phyloP scores from a whole-genome alignment of 1,140 invertebrate species.

The Brachionus rotundiformis region DNA sequence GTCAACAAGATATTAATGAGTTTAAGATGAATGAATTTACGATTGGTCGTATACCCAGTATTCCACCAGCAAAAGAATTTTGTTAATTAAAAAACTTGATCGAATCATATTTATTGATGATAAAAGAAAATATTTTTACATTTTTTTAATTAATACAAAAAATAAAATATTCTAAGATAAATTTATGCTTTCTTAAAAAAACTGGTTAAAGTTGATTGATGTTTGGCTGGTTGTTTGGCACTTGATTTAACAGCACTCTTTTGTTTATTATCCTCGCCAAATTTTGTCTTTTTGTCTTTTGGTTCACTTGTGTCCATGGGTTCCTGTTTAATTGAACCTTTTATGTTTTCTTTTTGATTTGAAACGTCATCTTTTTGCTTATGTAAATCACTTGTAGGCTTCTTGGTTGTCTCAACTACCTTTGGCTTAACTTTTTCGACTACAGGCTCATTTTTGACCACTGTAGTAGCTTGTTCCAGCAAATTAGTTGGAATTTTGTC shows the following conservation, averaged over 20 bases:
- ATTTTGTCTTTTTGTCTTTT: not conserved
- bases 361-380: conserved; percentile 10
- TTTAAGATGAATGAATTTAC: conserved; percentile 47
- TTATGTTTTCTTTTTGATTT: conserved; percentile 47
- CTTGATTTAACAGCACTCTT: not conserved
- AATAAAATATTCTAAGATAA: not conserved
- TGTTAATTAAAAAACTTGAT: conserved; percentile 6
- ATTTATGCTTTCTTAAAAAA: conserved; percentile 42
- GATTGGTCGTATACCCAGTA: conserved; percentile 21
- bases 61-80: conserved; percentile 26
- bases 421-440: conserved; percentile 13
- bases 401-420: not conserved
- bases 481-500: conserved; percentile 11
- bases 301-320: conserved; percentile 4
- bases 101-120: not conserved
- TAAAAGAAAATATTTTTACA: not conserved
- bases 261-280: not conserved
- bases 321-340: conserved; percentile 32
- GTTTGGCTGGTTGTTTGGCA: conserved; percentile 18
- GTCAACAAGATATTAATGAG: conserved; percentile 1
- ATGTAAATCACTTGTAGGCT: conserved; percentile 15
- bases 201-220: conserved; percentile 27
- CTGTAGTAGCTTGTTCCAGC: not conserved
- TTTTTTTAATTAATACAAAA: conserved; percentile 7
- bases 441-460: conserved; percentile 16